Evolutionary conservation across 2,113 vertebrate genomes (phyloP).

Genomic region (Prietella phreatophila): DNA sequence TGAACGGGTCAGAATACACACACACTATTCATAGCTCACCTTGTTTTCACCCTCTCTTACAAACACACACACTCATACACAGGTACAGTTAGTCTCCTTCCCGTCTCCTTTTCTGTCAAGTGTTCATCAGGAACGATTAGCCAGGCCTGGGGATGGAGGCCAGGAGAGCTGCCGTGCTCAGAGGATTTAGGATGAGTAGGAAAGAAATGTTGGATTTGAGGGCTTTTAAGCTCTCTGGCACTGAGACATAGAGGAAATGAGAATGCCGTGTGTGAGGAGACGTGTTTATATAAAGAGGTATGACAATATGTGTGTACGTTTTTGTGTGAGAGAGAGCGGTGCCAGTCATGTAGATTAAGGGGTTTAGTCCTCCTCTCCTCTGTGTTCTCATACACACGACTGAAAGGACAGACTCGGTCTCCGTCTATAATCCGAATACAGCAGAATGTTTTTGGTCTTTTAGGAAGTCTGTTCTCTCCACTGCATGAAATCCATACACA

Average conservation of each 20-base stretch:
- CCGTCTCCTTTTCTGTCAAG: slow-evolving; percentile 36
- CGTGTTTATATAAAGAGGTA: neutral
- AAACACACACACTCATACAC: neutral
- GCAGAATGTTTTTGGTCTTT: neutral
- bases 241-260: slow-evolving; percentile 11
- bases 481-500: slow-evolving; percentile 53
- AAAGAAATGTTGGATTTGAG: slow-evolving; percentile 58
- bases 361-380: slow-evolving; percentile 36
- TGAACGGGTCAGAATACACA: slow-evolving; percentile 22
- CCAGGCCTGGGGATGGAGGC: slow-evolving; percentile 18
- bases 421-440: slow-evolving; percentile 19
- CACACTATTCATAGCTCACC: slow-evolving; percentile 15
- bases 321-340: neutral
- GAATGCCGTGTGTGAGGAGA: neutral
- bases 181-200: slow-evolving; percentile 52
- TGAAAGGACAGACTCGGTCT: slow-evolving; percentile 6
- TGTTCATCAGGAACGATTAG: slow-evolving; percentile 47
- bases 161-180: slow-evolving; percentile 42
- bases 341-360: slow-evolving; percentile 43
- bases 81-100: slow-evolving; percentile 6
- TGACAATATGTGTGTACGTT: neutral
- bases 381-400: slow-evolving; percentile 28
- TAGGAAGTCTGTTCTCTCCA: neutral
- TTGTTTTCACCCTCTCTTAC: neutral
- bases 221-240: slow-evolving; percentile 36